phyloP scores from a whole-genome alignment of 2,113 vertebrate species.

The Stegostoma tigrinum region DNA sequence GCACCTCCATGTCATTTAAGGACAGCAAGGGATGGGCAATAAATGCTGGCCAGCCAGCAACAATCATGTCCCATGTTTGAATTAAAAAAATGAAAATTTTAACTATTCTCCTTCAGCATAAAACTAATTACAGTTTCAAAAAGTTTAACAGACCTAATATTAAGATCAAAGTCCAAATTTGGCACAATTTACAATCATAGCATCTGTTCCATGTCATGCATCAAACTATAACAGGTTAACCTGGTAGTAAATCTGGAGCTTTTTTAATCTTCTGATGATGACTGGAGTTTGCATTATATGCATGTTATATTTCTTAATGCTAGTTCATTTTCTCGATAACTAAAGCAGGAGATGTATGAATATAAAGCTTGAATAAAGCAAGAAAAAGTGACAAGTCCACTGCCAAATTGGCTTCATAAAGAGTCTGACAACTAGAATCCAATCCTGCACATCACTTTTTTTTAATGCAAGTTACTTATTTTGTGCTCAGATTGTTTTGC shows the following conservation, averaged over 20 bases:
- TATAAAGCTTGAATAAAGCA: constrained; percentile 3
- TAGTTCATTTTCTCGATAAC: not conserved
- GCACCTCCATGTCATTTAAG: too few species aligned
- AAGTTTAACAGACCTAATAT: not conserved
- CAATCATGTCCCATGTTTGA: too few species aligned
- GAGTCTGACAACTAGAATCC: not conserved
- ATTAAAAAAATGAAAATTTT: not conserved
- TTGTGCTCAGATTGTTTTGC: not conserved
- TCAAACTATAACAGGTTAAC: not conserved
- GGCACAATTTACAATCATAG: constrained; percentile 4
- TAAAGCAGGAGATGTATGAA: not conserved
- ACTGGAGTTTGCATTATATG: not conserved
- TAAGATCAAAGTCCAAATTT: constrained; percentile 29
- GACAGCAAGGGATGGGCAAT: too few species aligned
- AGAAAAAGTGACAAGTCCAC: not conserved
- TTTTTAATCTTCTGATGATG: constrained; percentile 20
- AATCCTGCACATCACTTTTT: not conserved
- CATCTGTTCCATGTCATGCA: constrained; percentile 12
- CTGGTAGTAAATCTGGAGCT: constrained; percentile 22
- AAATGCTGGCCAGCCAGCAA: too few species aligned
- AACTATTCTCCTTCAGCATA: not conserved
- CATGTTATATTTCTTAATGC: constrained; percentile 13
- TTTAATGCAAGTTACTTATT: not conserved
- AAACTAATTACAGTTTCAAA: constrained; percentile 8
- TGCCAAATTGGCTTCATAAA: not conserved